Evolutionary conservation across 1,140 invertebrate species (phyloP).

Genomic region (Eueides isabella): DNA sequence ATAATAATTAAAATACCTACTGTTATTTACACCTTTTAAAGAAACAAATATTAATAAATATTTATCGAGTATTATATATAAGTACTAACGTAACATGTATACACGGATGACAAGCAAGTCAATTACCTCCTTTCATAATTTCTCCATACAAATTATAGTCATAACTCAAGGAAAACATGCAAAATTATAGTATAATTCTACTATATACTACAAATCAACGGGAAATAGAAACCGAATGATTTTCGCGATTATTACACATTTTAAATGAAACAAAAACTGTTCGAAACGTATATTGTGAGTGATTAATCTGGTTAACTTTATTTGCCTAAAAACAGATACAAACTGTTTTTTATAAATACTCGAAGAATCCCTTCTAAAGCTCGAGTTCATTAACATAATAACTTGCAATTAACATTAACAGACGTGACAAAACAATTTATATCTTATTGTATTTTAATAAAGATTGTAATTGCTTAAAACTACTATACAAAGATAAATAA

Average conservation of each 20-base stretch:
- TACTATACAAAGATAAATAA: constrained; percentile 15
- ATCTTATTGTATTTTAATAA: constrained; percentile 10
- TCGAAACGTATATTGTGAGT: no score
- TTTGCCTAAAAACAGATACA: neutral
- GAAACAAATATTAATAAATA: no score
- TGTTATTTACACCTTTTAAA: no score
- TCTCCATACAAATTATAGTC: neutral
- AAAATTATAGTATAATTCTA: neutral
- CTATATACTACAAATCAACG: no score
- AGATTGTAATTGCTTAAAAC: neutral
- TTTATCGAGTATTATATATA: no score
- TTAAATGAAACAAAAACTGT: no score
- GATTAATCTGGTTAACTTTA: no score
- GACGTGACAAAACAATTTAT: neutral
- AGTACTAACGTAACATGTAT: no score
- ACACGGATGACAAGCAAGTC: no score
- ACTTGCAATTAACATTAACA: constrained; percentile 11
- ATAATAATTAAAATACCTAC: no score
- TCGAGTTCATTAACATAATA: constrained; percentile 38
- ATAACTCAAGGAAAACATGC: neutral
- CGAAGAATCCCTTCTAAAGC: neutral
- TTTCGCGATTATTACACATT: no score
- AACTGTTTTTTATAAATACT: neutral
- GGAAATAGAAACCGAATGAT: neutral
- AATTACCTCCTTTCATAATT: neutral